Evolutionary conservation across 2,113 vertebrate species (phyloP).

Genomic region (Varanus komodoensis): DNA sequence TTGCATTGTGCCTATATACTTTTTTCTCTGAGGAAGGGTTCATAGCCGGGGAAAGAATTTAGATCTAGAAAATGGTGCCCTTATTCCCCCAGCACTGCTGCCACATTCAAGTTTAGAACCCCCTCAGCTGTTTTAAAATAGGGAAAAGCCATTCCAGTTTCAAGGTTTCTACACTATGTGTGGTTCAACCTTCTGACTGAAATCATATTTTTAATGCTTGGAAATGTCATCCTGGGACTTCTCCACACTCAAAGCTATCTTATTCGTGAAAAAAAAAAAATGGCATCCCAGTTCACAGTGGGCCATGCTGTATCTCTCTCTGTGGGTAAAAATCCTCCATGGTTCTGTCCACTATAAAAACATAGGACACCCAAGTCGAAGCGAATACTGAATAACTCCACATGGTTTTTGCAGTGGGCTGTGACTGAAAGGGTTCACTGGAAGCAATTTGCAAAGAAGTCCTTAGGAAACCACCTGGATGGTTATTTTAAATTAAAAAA

Average conservation of each 20-base stretch:
- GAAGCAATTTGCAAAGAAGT: slow-evolving; percentile 85
- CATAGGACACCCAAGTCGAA: slow-evolving; percentile 83
- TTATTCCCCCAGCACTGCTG: background rate
- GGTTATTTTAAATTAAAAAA: slow-evolving; percentile 83
- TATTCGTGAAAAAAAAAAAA: slow-evolving; percentile 6
- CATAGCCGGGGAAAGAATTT: background rate
- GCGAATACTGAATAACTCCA: slow-evolving; percentile 76
- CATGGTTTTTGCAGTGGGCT: slow-evolving; percentile 81
- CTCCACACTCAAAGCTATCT: background rate
- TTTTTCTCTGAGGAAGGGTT: background rate
- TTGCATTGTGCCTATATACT: background rate
- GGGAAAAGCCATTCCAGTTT: background rate
- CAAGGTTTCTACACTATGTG: too few relatives aligned
- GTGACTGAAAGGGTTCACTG: slow-evolving; percentile 82
- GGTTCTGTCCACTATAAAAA: slow-evolving; percentile 72
- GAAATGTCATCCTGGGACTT: background rate
- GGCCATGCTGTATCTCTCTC: background rate
- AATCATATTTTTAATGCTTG: background rate
- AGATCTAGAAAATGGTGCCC: background rate
- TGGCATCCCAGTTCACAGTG: background rate
- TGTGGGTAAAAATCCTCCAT: slow-evolving; percentile 40
- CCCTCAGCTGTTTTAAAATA: background rate
- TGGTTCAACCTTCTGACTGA: background rate
- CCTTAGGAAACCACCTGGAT: slow-evolving; percentile 86
- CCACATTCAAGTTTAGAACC: background rate